Conservation (phyloP, 37 sponge, comb jelly and placozoan species). For the Sycon ciliatum region DNA sequence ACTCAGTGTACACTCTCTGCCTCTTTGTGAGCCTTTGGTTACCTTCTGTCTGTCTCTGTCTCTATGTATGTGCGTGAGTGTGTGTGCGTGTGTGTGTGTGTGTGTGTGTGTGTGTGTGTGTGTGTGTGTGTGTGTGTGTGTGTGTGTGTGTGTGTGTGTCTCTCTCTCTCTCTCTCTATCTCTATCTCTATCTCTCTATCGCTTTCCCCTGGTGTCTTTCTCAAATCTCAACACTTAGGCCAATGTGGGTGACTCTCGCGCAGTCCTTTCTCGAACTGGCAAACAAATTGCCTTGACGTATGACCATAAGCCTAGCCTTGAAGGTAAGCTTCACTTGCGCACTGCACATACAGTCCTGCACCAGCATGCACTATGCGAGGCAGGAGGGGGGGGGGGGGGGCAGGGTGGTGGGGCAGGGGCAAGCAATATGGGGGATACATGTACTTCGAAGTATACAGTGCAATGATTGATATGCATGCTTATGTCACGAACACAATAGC, state of each 20-base stretch:
- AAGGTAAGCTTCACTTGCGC: conserved; percentile 30
- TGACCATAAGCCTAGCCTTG: conserved; percentile 79
- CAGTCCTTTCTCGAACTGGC: conserved; percentile 57
- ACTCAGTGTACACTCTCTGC: too few relatives aligned
- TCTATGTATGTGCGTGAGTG: too few relatives aligned
- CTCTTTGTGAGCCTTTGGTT: too few relatives aligned
- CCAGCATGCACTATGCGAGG: too few relatives aligned
- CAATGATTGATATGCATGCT: too few relatives aligned
- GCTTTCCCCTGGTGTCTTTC: not conserved
- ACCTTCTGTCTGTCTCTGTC: too few relatives aligned
- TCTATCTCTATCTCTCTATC: not conserved
- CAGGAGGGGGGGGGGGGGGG: too few relatives aligned
- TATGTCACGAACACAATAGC: too few relatives aligned
- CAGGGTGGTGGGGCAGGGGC: too few relatives aligned
- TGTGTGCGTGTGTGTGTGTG: too few relatives aligned
- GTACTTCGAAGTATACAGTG: too few relatives aligned
- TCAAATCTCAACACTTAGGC: conserved; percentile 23
- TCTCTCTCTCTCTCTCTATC: not conserved
- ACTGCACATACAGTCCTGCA: too few relatives aligned
- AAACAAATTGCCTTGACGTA: conserved; percentile 53
- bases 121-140: conserved; percentile 5
- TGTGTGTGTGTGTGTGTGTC: conserved; percentile 1
- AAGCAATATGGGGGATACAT: not conserved
- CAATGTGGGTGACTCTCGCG: conserved; percentile 83
- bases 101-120: conserved; percentile 5